A percentile compares a stretch with the other conserved stretches of the same genome.
Evolutionary conservation across 2,888 invertebrate genomes (phyloP).

Genomic region (Campaea margaritaria): DNA sequence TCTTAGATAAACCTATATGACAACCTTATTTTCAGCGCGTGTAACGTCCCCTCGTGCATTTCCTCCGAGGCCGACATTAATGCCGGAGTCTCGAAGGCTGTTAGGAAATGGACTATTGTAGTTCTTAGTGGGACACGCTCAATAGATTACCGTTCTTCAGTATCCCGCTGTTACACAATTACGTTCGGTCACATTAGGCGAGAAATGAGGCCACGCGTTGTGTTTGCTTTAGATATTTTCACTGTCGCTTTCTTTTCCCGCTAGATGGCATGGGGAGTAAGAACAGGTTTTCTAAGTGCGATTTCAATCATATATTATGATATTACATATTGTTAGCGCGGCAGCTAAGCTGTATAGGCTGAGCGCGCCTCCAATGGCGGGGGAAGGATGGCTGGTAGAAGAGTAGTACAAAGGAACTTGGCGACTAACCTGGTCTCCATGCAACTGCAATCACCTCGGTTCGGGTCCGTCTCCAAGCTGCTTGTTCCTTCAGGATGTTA

Average conservation of each 20-base stretch:
- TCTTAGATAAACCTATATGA: too few species aligned
- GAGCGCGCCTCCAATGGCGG: too few species aligned
- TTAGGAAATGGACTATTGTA: conserved; percentile 65
- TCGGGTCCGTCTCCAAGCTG: too few species aligned
- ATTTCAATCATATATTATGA: too few species aligned
- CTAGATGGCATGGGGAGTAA: conserved; percentile 5
- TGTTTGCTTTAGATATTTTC: conserved; percentile 44
- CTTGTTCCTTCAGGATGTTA: too few species aligned
- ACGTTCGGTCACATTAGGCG: conserved; percentile 51
- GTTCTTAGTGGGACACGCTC: conserved; percentile 62
- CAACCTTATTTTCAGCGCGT: conserved; percentile 13
- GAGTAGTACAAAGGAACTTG: too few species aligned
- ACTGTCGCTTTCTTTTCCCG: conserved; percentile 35
- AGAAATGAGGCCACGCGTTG: conserved; percentile 52
- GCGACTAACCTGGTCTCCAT: too few species aligned
- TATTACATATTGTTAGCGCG: too few species aligned
- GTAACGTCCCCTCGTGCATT: conserved; percentile 30
- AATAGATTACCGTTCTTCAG: conserved; percentile 50
- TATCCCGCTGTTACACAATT: conserved; percentile 63
- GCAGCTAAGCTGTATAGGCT: too few species aligned
- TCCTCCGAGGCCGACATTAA: conserved; percentile 48
- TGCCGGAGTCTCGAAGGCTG: conserved; percentile 52
- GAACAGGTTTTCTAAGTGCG: conserved; percentile 11
- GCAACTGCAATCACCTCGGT: too few species aligned
- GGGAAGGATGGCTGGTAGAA: too few species aligned